A percentile compares a stretch with the other conserved stretches of the same genome.
These are phyloP conservation scores for Aix galericulata DNA, from an alignment of 2,113 vertebrate species.

Conservation along the genomic window DNA sequence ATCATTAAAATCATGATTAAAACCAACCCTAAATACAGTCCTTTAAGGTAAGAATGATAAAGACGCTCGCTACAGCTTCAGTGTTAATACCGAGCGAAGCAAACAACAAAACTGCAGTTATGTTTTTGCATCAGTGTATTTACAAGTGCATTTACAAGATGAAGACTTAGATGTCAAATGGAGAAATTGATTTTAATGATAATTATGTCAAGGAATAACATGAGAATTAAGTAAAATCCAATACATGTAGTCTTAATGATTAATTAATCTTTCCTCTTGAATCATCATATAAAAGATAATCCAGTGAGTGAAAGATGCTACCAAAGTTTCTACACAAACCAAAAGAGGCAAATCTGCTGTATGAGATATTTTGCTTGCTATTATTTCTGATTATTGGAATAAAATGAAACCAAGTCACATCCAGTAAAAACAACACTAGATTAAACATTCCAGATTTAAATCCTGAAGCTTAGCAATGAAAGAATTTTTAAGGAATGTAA, in stretches of 20 bases:
- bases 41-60: neutral
- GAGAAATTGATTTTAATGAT: neutral
- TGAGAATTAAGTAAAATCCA: neutral
- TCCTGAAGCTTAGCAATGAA: neutral
- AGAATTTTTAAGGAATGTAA: neutral
- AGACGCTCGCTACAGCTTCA: neutral
- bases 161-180: neutral
- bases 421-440: conserved; percentile 14
- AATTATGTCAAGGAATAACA: neutral
- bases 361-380: conserved; percentile 7
- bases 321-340: neutral
- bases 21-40: neutral
- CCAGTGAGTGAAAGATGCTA: neutral
- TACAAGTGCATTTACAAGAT: neutral
- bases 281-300: neutral
- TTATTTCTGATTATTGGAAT: neutral
- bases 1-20: neutral
- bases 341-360: neutral
- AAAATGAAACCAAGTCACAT: conserved; percentile 20
- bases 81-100: neutral
- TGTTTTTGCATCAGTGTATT: neutral
- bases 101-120: neutral
- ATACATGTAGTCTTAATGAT: neutral
- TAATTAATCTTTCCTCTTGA: neutral
- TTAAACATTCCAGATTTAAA: neutral